Evolutionary conservation across 2,113 vertebrate genomes (phyloP).

Genomic region (Dermatemys mawii): DNA sequence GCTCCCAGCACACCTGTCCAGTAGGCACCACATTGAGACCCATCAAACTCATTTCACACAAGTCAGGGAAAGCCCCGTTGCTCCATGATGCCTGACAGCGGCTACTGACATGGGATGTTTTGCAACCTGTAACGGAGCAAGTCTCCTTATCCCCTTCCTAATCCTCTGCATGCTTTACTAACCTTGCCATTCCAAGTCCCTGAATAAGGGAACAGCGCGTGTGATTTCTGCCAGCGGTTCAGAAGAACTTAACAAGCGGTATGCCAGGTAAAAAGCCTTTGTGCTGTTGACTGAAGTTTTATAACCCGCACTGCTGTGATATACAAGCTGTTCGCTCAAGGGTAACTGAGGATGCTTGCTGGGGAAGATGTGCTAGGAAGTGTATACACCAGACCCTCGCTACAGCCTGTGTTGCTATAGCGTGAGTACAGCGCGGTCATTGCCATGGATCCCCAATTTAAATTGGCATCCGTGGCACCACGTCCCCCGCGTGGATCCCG

Average conservation of each 20-base stretch:
- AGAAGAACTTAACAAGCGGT: fast-evolving
- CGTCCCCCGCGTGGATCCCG: no score
- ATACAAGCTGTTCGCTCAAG: fast-evolving
- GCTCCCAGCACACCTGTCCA: background rate
- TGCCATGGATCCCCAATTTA: no score
- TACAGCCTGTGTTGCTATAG: no score
- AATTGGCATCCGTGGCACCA: no score
- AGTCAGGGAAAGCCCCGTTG: fast-evolving
- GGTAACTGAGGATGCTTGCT: background rate
- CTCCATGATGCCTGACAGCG: background rate
- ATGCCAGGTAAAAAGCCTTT: fast-evolving
- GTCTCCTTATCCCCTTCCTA: fast-evolving
- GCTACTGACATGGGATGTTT: fast-evolving
- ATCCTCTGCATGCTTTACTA: fast-evolving
- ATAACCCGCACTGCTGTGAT: no score
- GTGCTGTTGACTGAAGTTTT: background rate
- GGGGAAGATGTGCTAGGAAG: background rate
- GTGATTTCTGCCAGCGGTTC: background rate
- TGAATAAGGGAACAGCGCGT: fast-evolving
- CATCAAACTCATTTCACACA: fast-evolving
- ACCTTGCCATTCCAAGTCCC: fast-evolving
- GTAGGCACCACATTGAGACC: background rate
- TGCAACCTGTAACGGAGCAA: background rate
- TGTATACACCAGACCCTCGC: no score
- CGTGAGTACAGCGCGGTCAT: no score